Evolutionary conservation across 2,113 vertebrate genomes (phyloP), one percentile per base, ranked within the genome.

Genomic region (Equus quagga): DNA sequence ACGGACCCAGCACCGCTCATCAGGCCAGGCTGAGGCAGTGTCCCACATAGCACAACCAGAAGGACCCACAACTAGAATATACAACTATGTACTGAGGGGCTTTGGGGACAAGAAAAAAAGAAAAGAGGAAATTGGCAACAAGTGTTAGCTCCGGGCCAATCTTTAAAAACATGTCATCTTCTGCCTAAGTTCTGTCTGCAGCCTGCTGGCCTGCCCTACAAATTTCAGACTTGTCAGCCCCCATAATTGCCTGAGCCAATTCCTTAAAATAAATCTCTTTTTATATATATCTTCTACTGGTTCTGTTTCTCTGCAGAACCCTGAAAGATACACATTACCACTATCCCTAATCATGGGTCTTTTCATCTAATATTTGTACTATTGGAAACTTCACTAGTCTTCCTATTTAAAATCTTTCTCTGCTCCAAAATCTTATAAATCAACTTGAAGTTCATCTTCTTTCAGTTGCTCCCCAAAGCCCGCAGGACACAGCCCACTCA

Each of bases 291-390:
- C 44, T 17, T 21, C 28, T 6, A 4, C 46, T 15, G 10, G 11
- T 58, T 87, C 56, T 79, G 24, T 82, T 96, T 89, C 64, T 85
- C 60, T 84, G 46, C n/a, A 89, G 81, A 90, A 79, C 58, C 33
- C 49, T 60, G 46, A 88, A 65, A 79, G 58, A 51, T 19, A 18
- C 0, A 90, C 44, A 54, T 65, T 33, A 21, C 62, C 41, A 56
- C 49, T n/a, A 60, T 17, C 31, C 5, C n/a, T 69, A 73, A 18
- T 21, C 36, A 58, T 86, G 73, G n/a, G 46, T 64, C 23, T 62
- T 72, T 72, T 58, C 21, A 31, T 62, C 54, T 41, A 89, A 44
- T 70, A 79, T 49, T 78, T 28, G 28, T 41, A 31, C 51, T 70
- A n/a, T 5, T 31, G 60, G 76, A 88, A 92, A 62, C 31, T 58